Evolutionary conservation across 2,888 invertebrate species (phyloP), one percentile per base, ranked within the genome.

Genomic region (Anthophora plumipes): DNA sequence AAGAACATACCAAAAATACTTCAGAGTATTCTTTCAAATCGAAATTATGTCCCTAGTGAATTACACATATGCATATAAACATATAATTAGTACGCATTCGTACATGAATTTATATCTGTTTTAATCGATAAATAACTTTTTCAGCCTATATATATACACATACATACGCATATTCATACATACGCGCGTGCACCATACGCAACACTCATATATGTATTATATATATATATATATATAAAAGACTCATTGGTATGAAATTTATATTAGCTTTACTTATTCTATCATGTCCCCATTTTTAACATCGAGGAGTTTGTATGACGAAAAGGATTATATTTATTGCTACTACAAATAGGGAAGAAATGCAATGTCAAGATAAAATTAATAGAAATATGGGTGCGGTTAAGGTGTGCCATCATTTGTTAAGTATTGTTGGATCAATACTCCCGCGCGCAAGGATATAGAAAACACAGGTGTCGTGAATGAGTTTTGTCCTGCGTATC

Each of bases 381-480:
- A 25, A 39, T 12, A 54, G 52, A 77, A 70, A 63, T 48, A 64
- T 86, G 86, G 86, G 85, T 64, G 86, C 73, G 85, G 86, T 78
- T 76, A 57, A 66, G 69, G 73, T 4, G 60, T 61, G 64, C 60
- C 77, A 70, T 61, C 57, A 61, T 66, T 61, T 70, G 70, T 70
- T 70, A 77, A 67, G 43, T 59, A 59, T 52, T 55, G 43, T n/a
- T 37, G 71, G 86, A 85, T 85, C 85, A 85, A 85, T 85, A 85
- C 84, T 77, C 31, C 50, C 73, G 85, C 74, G 69, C 59, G 72
- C 74, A 74, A 75, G 76, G 80, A 77, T 75, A 61, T 71, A 57
- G 73, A 83, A 71, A 81, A 60, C 67, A 60, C 41, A 80, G 64
- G 66, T 66, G 57, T 66, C 54, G 55, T 31, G 60, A 54, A 50